Conservation (phyloP, 2,113 vertebrate species). For the Mastomys natalensis region DNA sequence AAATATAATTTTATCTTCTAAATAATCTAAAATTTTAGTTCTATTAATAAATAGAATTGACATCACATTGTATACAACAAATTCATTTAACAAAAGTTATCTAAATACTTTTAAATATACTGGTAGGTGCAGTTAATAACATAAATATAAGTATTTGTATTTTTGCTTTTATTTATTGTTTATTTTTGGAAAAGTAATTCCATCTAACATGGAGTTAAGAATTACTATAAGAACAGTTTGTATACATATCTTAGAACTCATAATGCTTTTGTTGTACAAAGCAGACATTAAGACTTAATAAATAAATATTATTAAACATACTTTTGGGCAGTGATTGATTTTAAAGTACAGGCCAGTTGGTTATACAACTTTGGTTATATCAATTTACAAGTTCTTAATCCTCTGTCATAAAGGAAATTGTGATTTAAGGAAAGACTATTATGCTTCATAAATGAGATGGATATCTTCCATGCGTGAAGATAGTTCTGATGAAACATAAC, state of each 20-base stretch:
- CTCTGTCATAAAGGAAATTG: slow-evolving; percentile 1
- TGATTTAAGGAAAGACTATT: not conserved
- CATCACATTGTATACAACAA: not conserved
- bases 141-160: not conserved
- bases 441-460: not conserved
- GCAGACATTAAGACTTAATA: not conserved
- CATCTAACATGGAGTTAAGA: not conserved
- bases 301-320: not conserved
- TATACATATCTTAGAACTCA: not conserved
- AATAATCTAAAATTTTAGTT: slow-evolving; percentile 49
- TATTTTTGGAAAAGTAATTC: not conserved
- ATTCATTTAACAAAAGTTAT: not conserved
- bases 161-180: not conserved
- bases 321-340: not conserved
- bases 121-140: not conserved
- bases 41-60: not conserved
- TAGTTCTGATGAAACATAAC: not conserved
- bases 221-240: not conserved
- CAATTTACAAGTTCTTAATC: not conserved
- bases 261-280: not conserved
- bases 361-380: not conserved
- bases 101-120: not conserved
- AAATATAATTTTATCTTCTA: slow-evolving; percentile 26
- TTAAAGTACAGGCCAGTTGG: not conserved
- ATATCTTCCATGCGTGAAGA: not conserved